These are phyloP conservation scores for Marmota monax DNA, from an alignment of 2,113 vertebrate species.

Conservation along the genomic window DNA sequence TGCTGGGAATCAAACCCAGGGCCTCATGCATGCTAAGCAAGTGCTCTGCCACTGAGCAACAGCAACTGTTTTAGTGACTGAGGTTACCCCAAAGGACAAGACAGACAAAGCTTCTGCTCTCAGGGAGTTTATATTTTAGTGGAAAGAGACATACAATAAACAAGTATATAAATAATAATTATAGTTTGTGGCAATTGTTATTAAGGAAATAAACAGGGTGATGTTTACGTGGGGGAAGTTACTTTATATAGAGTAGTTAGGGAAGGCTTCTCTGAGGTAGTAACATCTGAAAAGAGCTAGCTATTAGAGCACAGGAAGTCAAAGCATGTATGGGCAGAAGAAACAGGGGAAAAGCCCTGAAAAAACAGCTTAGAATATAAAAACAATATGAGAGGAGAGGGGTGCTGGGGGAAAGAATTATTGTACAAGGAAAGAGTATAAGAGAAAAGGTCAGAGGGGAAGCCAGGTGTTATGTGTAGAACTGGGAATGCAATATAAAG, in stretches of 20 bases:
- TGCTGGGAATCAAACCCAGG: not conserved
- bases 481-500: not conserved
- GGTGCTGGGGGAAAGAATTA: not conserved
- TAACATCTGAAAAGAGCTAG: constrained; percentile 5
- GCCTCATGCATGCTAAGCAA: not conserved
- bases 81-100: not conserved
- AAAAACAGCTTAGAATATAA: not conserved
- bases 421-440: not conserved
- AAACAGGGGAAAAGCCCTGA: not conserved
- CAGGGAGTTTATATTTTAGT: not conserved
- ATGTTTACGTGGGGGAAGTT: not conserved
- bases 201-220: constrained; percentile 37
- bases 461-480: not conserved
- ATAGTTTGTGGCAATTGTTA: not conserved
- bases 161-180: not conserved
- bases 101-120: not conserved
- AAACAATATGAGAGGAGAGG: not conserved
- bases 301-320: not conserved
- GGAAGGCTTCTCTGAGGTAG: not conserved
- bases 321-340: not conserved
- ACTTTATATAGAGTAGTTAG: not conserved
- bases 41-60: not conserved
- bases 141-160: not conserved
- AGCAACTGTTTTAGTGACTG: not conserved
- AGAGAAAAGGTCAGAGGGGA: not conserved